Conservation (phyloP, 1,140 invertebrate genomes). For the Neelides sp. region DNA sequence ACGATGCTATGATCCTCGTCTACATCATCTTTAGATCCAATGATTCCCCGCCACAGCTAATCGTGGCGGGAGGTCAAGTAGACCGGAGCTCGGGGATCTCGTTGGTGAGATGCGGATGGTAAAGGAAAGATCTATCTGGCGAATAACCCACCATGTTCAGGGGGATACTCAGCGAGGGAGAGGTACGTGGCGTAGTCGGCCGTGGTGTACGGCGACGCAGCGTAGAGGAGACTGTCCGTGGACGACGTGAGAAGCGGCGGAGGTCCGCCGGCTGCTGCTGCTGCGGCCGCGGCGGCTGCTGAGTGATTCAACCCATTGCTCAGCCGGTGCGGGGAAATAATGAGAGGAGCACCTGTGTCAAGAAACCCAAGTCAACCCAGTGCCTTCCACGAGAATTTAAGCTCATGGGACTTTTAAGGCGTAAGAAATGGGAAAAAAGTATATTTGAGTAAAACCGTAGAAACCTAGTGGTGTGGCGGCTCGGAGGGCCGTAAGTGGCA, state of each 20-base stretch:
- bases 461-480: constrained; percentile 32
- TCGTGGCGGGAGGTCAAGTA: too few species aligned
- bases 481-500: constrained; percentile 30
- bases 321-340: constrained; percentile 65
- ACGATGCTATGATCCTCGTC: too few species aligned
- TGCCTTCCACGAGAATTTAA: constrained; percentile 36
- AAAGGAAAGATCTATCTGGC: constrained; percentile 34
- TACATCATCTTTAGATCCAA: too few species aligned
- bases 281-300: constrained; percentile 46
- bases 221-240: constrained; percentile 55
- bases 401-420: constrained; percentile 59
- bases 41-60: too few species aligned
- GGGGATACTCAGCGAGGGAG: constrained; percentile 67
- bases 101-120: too few species aligned
- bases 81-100: too few species aligned
- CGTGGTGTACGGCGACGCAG: constrained; percentile 51
- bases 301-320: constrained; percentile 57
- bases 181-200: constrained; percentile 74
- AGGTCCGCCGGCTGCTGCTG: constrained; percentile 43
- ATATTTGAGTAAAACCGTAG: constrained; percentile 26
- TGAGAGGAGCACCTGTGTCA: constrained; percentile 68
- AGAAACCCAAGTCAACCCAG: constrained; percentile 47
- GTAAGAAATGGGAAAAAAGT: constrained; percentile 46
- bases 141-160: constrained; percentile 83
- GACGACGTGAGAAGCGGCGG: constrained; percentile 47